Evolutionary conservation across 2,888 invertebrate genomes (phyloP).

Genomic region (Drosophila borborema): DNA sequence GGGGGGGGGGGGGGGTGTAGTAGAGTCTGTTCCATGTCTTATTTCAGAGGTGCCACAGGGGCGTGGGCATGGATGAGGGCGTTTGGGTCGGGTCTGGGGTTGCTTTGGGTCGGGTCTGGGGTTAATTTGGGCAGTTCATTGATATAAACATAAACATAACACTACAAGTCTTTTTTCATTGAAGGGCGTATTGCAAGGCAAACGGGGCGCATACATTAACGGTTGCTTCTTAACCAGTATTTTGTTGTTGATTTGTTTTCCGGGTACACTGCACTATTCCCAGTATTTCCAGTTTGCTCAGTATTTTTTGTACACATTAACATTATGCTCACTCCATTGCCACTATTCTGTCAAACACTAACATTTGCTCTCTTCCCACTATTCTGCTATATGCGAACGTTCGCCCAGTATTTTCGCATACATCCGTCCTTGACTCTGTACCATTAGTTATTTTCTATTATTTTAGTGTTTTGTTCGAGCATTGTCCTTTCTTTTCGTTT

Average conservation of each 20-base stretch:
- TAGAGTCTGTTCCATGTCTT: background rate
- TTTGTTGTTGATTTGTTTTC: background rate
- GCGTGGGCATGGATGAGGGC: background rate
- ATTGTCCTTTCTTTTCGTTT: background rate
- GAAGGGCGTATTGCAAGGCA: constrained; percentile 5
- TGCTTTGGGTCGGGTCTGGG: no score
- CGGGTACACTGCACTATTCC: background rate
- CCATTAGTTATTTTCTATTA: background rate
- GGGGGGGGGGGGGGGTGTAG: background rate
- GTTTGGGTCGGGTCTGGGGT: background rate
- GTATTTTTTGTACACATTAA: background rate
- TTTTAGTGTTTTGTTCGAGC: background rate
- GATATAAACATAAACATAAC: constrained; percentile 36
- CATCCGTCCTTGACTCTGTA: background rate
- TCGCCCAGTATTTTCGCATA: background rate
- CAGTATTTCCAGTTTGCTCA: background rate
- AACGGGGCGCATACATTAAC: constrained; percentile 1
- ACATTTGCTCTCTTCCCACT: background rate
- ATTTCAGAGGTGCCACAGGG: background rate
- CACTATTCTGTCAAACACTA: background rate
- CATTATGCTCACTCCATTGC: background rate
- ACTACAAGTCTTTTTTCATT: constrained; percentile 48
- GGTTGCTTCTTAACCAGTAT: background rate
- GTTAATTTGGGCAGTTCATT: constrained; percentile 1
- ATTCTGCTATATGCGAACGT: background rate